These are phyloP conservation scores for Eriocheir sinensis DNA, from an alignment of 1,140 invertebrate genomes.

Conservation along the genomic window DNA sequence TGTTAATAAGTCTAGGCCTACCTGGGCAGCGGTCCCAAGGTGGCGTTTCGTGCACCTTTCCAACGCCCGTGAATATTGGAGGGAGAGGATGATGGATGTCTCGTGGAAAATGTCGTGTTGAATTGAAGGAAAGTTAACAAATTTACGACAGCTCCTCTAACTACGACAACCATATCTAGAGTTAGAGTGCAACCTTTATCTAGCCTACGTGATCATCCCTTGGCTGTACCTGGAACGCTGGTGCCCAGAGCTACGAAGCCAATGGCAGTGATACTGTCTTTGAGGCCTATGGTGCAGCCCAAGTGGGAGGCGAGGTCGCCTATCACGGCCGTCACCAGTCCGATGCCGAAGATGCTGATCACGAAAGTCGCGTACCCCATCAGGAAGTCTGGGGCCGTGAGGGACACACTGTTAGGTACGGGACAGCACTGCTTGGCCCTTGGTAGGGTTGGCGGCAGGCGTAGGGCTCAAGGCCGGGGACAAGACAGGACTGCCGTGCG, in stretches of 20 bases:
- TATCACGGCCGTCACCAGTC: constrained; percentile 87
- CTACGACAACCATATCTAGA: background rate
- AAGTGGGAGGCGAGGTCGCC: constrained; percentile 87
- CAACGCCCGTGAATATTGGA: background rate
- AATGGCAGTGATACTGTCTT: constrained; percentile 87
- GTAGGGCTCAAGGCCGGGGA: background rate
- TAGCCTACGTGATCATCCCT: background rate
- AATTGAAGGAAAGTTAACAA: background rate
- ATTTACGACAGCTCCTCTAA: background rate
- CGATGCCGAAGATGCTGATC: constrained; percentile 85
- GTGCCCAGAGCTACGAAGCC: constrained; percentile 87
- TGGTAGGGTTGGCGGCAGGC: background rate
- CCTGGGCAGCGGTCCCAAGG: background rate
- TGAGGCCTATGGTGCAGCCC: constrained; percentile 86
- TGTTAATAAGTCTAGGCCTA: background rate
- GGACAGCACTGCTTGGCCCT: background rate
- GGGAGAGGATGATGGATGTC: background rate
- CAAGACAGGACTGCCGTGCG: background rate
- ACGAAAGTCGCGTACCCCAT: constrained; percentile 87
- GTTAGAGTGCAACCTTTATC: background rate
- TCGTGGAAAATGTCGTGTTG: background rate
- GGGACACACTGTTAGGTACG: background rate
- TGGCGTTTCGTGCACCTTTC: background rate
- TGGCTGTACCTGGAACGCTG: constrained; percentile 85
- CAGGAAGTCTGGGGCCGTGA: constrained; percentile 79